Evolutionary conservation across 2,888 invertebrate genomes (phyloP).

Genomic region (Aphrophora alni): DNA sequence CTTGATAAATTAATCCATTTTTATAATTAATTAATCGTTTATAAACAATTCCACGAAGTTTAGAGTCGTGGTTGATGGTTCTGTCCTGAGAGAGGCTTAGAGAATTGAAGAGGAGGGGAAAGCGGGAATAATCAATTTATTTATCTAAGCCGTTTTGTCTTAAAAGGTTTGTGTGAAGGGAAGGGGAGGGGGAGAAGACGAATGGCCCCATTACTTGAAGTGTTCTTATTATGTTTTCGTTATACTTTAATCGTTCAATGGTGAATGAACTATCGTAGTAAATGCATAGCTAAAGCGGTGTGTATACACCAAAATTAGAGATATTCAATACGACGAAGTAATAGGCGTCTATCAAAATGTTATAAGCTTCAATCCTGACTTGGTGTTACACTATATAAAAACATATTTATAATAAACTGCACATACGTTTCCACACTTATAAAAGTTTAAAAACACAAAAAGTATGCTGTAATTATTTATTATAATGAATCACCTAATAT

Average conservation of each 20-base stretch:
- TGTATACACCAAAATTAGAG: too few species aligned
- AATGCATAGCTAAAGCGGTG: too few species aligned
- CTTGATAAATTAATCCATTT: neutral
- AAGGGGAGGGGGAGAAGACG: neutral
- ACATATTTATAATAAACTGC: too few species aligned
- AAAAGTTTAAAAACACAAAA: too few species aligned
- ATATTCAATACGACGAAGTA: too few species aligned
- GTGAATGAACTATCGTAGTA: too few species aligned
- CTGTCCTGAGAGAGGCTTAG: neutral
- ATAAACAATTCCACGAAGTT: neutral
- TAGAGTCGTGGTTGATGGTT: neutral
- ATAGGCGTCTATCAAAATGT: too few species aligned
- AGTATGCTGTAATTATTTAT: too few species aligned
- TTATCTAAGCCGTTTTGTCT: slow-evolving; percentile 5
- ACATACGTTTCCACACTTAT: too few species aligned
- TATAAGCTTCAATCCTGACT: too few species aligned
- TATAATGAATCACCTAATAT: too few species aligned
- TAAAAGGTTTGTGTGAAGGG: neutral
- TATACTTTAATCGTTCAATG: neutral
- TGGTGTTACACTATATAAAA: too few species aligned
- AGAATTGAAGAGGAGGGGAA: neutral
- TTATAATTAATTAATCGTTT: neutral
- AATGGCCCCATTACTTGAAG: neutral
- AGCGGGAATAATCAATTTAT: neutral
- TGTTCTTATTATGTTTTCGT: neutral